These are phyloP conservation scores for Megaleporinus macrocephalus DNA, from an alignment of 2,113 vertebrate genomes.

Conservation along the genomic window DNA sequence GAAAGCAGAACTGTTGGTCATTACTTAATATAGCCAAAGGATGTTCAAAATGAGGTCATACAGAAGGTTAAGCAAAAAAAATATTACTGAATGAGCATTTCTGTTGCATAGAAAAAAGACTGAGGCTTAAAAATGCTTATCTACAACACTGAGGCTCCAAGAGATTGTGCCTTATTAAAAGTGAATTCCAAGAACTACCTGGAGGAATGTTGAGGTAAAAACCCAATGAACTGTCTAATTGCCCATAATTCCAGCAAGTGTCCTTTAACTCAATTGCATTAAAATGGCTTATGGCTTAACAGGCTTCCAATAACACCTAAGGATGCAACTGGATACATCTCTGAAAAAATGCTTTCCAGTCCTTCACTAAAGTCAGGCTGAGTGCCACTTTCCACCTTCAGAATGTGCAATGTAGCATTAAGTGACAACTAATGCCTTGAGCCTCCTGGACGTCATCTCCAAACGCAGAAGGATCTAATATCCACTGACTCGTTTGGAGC, in stretches of 20 bases:
- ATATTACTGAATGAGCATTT: background rate
- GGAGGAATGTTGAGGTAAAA: slow-evolving; percentile 3
- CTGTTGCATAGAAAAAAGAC: background rate
- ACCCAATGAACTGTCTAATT: slow-evolving; percentile 32
- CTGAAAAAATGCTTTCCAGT: slow-evolving; percentile 4
- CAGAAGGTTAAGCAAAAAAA: slow-evolving; percentile 14
- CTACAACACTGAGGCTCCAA: background rate
- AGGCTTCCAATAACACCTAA: slow-evolving; percentile 31
- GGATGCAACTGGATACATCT: slow-evolving; percentile 31
- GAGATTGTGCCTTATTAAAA: slow-evolving; percentile 22
- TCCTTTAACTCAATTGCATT: slow-evolving; percentile 47
- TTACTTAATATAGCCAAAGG: background rate
- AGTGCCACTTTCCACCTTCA: slow-evolving; percentile 7
- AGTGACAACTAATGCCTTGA: slow-evolving; percentile 29
- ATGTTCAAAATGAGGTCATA: background rate
- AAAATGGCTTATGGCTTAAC: slow-evolving; percentile 31
- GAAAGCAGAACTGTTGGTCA: slow-evolving; percentile 11
- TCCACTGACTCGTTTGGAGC: slow-evolving; percentile 1
- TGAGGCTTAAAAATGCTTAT: background rate
- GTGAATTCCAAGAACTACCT: slow-evolving; percentile 24
- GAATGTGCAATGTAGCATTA: slow-evolving; percentile 29
- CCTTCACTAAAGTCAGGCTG: background rate
- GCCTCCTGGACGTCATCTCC: slow-evolving; percentile 20
- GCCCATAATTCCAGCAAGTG: slow-evolving; percentile 36
- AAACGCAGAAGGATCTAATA: slow-evolving; percentile 18